Evolutionary conservation across 2,888 invertebrate genomes (phyloP).

Genomic region (Clanis bilineata): DNA sequence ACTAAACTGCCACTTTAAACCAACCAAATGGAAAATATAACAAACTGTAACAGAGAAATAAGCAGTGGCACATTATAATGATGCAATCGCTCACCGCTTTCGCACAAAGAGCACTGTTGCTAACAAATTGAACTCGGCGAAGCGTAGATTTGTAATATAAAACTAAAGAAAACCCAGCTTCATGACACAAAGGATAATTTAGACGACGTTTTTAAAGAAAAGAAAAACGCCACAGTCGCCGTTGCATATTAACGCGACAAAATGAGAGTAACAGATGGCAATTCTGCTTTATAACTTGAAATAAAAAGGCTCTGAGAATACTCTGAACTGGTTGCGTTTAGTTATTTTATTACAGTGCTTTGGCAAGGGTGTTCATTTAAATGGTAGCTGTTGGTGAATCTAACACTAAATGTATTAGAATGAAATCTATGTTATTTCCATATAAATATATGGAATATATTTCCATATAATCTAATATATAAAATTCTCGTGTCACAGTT

Average conservation of each 20-base stretch:
- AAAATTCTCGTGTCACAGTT: too few relatives aligned
- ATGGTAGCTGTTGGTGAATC: neutral
- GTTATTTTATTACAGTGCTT: neutral
- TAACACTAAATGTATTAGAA: too few relatives aligned
- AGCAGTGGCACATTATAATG: neutral
- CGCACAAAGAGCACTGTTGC: neutral
- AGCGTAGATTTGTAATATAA: neutral
- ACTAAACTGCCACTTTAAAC: too few relatives aligned
- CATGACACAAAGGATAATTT: neutral
- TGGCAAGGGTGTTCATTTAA: neutral
- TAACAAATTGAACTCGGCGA: neutral
- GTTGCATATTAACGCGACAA: neutral
- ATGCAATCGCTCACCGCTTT: neutral
- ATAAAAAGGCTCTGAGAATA: neutral
- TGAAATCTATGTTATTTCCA: too few relatives aligned
- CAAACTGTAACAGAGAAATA: neutral
- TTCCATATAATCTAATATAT: too few relatives aligned
- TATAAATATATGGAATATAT: too few relatives aligned
- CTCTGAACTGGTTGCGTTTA: neutral
- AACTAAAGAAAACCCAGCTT: slow-evolving; percentile 1
- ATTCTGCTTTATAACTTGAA: neutral
- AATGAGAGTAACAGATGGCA: neutral
- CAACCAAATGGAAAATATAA: neutral
- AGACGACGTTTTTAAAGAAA: neutral
- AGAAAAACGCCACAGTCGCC: neutral